Evolutionary conservation across 2,888 invertebrate genomes (phyloP).

Genomic region (Nineta flava): DNA sequence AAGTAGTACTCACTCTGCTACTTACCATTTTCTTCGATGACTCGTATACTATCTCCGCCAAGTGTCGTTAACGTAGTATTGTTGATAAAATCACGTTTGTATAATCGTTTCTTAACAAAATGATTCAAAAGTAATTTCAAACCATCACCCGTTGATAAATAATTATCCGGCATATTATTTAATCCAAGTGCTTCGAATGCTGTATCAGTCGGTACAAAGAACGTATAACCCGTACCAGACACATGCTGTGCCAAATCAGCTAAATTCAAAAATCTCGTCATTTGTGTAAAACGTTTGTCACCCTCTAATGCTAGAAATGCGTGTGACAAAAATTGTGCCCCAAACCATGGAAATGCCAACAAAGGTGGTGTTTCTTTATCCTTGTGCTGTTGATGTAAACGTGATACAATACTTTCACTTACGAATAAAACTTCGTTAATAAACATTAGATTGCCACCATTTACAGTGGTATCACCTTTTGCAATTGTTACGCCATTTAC

Average conservation of each 20-base stretch:
- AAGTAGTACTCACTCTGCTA: not conserved
- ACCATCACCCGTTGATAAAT: conserved; percentile 37
- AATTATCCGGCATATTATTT: conserved; percentile 38
- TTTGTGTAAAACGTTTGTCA: conserved; percentile 36
- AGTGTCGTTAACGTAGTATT: conserved; percentile 35
- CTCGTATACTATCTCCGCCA: conserved; percentile 36
- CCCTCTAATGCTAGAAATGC: conserved; percentile 42
- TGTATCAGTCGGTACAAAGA: conserved; percentile 51
- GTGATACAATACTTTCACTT: conserved; percentile 41
- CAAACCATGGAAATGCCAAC: conserved; percentile 46
- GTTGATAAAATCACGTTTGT: conserved; percentile 39
- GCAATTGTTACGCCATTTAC: conserved; percentile 43
- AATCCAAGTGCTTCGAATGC: conserved; percentile 46
- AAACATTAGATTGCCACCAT: conserved; percentile 45
- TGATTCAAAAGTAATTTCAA: conserved; percentile 41
- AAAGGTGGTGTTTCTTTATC: conserved; percentile 50
- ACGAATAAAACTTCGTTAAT: conserved; percentile 45
- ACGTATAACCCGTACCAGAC: conserved; percentile 47
- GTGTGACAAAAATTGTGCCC: conserved; percentile 45
- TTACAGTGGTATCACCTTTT: conserved; percentile 40
- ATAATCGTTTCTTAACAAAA: conserved; percentile 42
- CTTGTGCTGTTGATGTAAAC: conserved; percentile 42
- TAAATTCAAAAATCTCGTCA: conserved; percentile 42
- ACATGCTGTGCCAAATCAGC: conserved; percentile 44
- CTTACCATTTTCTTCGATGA: conserved; percentile 30